These are phyloP conservation scores for Dascyllus trimaculatus DNA, from an alignment of 2,113 vertebrate species.

Conservation along the genomic window DNA sequence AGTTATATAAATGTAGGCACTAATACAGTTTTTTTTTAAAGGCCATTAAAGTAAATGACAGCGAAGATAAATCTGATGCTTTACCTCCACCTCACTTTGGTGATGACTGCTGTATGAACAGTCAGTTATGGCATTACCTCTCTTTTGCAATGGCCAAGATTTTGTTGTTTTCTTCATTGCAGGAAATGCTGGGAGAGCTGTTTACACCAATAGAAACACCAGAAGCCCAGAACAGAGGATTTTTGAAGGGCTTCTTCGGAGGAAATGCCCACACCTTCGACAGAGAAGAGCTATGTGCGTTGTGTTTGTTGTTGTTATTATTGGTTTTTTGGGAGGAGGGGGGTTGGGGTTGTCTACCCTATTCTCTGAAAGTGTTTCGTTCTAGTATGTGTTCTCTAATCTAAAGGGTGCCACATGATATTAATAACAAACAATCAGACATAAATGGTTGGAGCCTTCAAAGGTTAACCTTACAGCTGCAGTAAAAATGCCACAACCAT, in stretches of 20 bases:
- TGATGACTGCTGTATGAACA: not conserved
- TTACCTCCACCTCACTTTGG: too few relatives aligned
- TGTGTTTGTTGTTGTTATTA: not conserved
- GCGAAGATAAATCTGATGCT: too few relatives aligned
- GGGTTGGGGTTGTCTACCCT: too few relatives aligned
- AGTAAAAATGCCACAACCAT: not conserved
- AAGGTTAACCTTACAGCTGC: not conserved
- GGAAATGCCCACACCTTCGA: constrained; percentile 95
- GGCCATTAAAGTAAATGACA: too few relatives aligned
- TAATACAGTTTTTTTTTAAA: too few relatives aligned
- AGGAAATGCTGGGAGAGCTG: constrained; percentile 98
- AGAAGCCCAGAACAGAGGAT: constrained; percentile 97
- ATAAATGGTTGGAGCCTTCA: not conserved
- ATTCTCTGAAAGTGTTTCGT: too few relatives aligned
- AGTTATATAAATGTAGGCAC: too few relatives aligned
- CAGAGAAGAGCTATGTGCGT: constrained; percentile 98
- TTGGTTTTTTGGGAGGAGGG: constrained; percentile 7
- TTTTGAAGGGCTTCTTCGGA: constrained; percentile 97
- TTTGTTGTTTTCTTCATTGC: constrained; percentile 15
- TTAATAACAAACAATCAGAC: not conserved
- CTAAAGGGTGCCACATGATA: not conserved
- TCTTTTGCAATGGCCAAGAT: not conserved
- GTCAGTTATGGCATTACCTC: not conserved
- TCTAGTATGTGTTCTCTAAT: not conserved
- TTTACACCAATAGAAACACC: constrained; percentile 97